These are phyloP conservation scores for Ips nitidus DNA, from an alignment of 1,140 invertebrate species.

Conservation along the genomic window DNA sequence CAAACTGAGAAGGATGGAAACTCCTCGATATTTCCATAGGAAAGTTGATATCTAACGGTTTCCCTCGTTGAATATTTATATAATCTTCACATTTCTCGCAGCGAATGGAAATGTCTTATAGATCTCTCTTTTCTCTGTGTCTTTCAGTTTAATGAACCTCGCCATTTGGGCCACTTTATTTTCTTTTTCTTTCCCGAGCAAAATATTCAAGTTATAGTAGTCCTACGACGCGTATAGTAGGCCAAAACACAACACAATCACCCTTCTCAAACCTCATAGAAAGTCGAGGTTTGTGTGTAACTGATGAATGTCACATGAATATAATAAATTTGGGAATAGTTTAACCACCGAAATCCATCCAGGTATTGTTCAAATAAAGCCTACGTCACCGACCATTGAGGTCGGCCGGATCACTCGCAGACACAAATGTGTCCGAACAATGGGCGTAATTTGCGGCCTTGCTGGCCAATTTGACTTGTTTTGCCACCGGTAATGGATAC, in stretches of 20 bases:
- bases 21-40: conserved; percentile 28
- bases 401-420: conserved; percentile 6
- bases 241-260: no score
- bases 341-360: no score
- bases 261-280: no score
- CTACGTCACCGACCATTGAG: conserved; percentile 8
- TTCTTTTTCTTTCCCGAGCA: conserved; percentile 4
- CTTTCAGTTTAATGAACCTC: conserved; percentile 29
- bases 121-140: conserved; percentile 28
- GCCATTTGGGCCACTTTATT: conserved; percentile 20
- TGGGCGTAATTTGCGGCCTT: conserved; percentile 16
- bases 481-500: conserved; percentile 12
- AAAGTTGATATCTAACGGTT: conserved; percentile 32
- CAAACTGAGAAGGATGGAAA: no score
- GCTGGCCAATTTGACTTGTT: conserved; percentile 12
- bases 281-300: no score
- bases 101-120: conserved; percentile 34
- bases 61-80: conserved; percentile 32
- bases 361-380: no score
- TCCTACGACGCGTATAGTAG: no score
- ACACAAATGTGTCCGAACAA: conserved; percentile 13
- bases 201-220: no score
- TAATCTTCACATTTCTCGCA: conserved; percentile 28
- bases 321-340: no score
- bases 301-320: no score